Base-by-base conservation (phyloP, 2,888 invertebrate species). In the Eristalinus aeneus region DNA sequence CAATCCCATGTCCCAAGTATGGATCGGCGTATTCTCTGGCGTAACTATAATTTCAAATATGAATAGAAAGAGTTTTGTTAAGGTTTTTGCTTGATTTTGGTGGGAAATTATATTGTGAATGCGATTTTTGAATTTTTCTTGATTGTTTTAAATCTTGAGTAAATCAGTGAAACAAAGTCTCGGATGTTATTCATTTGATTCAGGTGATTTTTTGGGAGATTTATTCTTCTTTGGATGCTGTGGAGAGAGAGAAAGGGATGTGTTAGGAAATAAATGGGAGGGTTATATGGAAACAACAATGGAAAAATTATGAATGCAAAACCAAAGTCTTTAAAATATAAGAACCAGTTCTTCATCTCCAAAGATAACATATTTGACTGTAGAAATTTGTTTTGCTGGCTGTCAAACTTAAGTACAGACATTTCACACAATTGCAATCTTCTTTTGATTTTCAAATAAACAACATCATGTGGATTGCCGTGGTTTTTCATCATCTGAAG, bases 1-100 rank as follows among this genome's bases (percentile, higher is more conserved):
- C 98, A 93, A 98, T 98, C 88, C 98, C 96, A 94, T 98, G 98
- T 89, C 97, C 97, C 92, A 98, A 94, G 94, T 98, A 98, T 82
- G 98, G 98, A 93, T 98, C 98, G 90, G 97, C 96, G 91, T 97
- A 97, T 91, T 98, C 97, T 92, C 97, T 95, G 90, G 97, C 97
- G 92, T 97, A 97, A 89, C 97, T 97, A 58, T 12, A 36, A 73
- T 23, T 78, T 80, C 10, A 20, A 53, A 36, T 34, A 72, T 20
- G 74, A 56, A 73, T 53, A 39, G 10, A 73, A 61, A 20, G 23
- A 6, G 58, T 74, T 69, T 39, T 23, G 60, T 54, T 46, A 53
- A 32, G 16, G 61, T 0, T 31, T 53, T 22, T 65, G 32, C 56
- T 23, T 60, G 58, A 58, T 3, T 27, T 6, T 9, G 31, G 12